phyloP scores from a whole-genome alignment of 2,797 vertebrate genomes.

The Anguilla pacifica region DNA sequence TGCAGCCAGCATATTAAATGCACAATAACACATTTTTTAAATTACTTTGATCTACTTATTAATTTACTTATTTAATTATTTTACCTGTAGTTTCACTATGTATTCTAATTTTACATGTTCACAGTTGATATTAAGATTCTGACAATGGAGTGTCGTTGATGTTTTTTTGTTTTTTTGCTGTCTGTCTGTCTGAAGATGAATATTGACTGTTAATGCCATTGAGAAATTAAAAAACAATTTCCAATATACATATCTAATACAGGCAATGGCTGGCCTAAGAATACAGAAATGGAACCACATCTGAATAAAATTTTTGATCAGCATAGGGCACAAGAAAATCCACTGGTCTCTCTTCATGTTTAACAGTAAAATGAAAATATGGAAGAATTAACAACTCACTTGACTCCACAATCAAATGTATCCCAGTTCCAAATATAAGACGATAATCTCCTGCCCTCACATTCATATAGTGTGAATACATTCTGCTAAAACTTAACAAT shows the following conservation, averaged over 20 bases:
- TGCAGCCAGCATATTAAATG: background rate
- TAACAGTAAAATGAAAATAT: background rate
- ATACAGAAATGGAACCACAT: background rate
- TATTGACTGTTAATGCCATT: too few relatives aligned
- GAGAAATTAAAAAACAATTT: background rate
- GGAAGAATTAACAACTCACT: conserved; percentile 35
- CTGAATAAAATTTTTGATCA: background rate
- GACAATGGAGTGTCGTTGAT: background rate
- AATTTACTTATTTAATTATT: background rate
- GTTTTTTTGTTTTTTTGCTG: background rate
- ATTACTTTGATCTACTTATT: background rate
- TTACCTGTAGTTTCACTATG: too few relatives aligned
- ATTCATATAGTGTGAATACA: conserved; percentile 30
- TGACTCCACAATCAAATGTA: conserved; percentile 35
- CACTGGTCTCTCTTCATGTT: background rate
- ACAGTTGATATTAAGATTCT: background rate
- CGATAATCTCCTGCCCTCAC: conserved; percentile 5
- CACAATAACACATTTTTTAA: background rate
- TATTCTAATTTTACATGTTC: background rate
- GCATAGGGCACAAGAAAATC: background rate
- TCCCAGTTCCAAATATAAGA: conserved; percentile 44
- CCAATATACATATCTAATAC: background rate
- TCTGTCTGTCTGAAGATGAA: background rate
- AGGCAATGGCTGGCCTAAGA: too few relatives aligned
- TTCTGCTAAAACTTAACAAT: conserved; percentile 26